A percentile compares a stretch with the other conserved stretches of the same genome.
Conservation (phyloP, 2,797 vertebrate species). For the Aeoliscus strigatus region DNA sequence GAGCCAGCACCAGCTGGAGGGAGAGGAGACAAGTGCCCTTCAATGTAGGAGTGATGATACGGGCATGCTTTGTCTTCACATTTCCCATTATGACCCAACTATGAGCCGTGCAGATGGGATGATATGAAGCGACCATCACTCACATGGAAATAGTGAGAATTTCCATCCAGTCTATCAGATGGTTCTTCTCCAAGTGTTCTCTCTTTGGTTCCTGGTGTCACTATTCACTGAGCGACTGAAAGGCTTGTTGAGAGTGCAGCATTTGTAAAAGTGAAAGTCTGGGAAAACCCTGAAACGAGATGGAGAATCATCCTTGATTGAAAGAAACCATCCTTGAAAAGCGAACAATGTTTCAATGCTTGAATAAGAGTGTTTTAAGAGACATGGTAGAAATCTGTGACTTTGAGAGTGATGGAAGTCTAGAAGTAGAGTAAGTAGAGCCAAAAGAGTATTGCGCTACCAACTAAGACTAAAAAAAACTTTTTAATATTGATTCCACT, state of each 20-base stretch:
- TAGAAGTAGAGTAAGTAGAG: too few relatives aligned
- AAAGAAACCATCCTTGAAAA: too few relatives aligned
- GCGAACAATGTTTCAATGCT: too few relatives aligned
- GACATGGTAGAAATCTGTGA: too few relatives aligned
- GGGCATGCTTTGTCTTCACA: constrained; percentile 49
- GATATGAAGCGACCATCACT: constrained; percentile 44
- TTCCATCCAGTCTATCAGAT: constrained; percentile 41
- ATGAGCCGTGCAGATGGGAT: constrained; percentile 51
- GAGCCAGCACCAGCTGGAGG: constrained; percentile 50
- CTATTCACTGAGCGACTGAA: constrained; percentile 17
- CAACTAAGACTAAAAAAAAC: too few relatives aligned
- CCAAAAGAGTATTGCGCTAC: too few relatives aligned
- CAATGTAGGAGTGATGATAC: constrained; percentile 54
- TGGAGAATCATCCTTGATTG: constrained; percentile 10
- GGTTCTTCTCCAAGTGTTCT: constrained; percentile 25
- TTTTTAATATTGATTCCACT: too few relatives aligned
- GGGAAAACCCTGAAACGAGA: constrained; percentile 18
- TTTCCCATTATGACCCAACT: constrained; percentile 45
- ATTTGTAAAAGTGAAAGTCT: constrained; percentile 8
- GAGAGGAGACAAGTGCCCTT: constrained; percentile 48
- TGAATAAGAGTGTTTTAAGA: too few relatives aligned
- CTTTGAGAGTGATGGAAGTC: too few relatives aligned
- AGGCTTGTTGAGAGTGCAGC: background rate
- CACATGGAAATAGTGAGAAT: constrained; percentile 37
- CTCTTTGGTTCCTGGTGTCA: constrained; percentile 22